Evolutionary conservation across 2,797 vertebrate genomes (phyloP).

Genomic region (Kryptopterus vitreolus): DNA sequence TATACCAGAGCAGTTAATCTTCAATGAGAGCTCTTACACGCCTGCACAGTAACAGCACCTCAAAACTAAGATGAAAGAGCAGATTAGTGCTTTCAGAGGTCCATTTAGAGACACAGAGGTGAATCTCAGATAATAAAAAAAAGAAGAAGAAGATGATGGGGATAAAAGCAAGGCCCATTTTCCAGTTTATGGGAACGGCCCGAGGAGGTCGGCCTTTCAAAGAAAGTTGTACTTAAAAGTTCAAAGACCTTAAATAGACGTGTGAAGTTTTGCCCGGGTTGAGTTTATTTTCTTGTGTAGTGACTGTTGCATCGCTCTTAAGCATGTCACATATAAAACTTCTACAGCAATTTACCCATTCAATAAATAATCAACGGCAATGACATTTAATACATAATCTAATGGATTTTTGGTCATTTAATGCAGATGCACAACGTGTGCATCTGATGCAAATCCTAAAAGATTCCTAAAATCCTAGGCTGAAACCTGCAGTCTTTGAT

Average conservation of each 20-base stretch:
- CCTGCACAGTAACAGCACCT: conserved; percentile 21
- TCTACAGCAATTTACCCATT: neutral
- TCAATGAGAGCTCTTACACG: conserved; percentile 4
- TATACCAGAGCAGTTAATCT: conserved; percentile 7
- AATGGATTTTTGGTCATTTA: too few species aligned
- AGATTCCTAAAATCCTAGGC: too few species aligned
- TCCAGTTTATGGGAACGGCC: neutral
- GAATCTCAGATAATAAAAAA: conserved; percentile 27
- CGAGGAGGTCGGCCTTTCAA: neutral
- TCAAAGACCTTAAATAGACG: conserved; percentile 6
- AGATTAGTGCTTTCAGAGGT: conserved; percentile 27
- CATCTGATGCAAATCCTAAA: too few species aligned
- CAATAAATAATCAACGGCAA: too few species aligned
- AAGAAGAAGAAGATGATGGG: too few species aligned
- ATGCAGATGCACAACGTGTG: too few species aligned
- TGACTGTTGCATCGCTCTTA: neutral
- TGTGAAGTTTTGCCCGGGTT: neutral
- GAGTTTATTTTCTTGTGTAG: neutral
- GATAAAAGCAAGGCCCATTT: conserved; percentile 18
- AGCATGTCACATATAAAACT: neutral
- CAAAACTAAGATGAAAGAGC: conserved; percentile 11
- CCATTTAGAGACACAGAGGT: conserved; percentile 19
- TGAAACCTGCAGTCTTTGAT: too few species aligned
- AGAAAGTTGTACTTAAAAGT: neutral
- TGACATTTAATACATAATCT: neutral